Percentiles rank a stretch among this genome's conserved stretches.
phyloP scores from a whole-genome alignment of 2,113 vertebrate species.

The Larimichthys crocea region DNA sequence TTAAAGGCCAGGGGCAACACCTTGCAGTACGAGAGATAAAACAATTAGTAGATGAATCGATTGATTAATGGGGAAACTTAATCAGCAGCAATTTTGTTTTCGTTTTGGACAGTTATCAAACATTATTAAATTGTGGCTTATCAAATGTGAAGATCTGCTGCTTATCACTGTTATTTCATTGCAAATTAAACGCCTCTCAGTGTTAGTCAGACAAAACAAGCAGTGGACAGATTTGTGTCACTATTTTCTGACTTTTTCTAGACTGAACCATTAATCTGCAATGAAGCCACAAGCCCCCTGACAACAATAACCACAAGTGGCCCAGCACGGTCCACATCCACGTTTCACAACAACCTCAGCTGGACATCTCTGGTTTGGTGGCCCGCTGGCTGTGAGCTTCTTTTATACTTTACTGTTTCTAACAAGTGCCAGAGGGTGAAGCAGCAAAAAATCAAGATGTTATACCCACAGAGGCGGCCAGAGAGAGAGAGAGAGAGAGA shows the following conservation, averaged over 20 bases:
- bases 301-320: conserved; percentile 37
- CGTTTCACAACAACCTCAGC: conserved; percentile 39
- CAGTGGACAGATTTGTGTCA: not conserved
- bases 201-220: not conserved
- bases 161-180: not conserved
- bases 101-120: not conserved
- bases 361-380: conserved; percentile 17
- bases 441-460: conserved; percentile 54
- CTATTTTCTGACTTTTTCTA: not conserved
- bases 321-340: conserved; percentile 35
- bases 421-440: conserved; percentile 42
- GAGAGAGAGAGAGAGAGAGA: not conserved
- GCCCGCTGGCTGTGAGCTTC: conserved; percentile 29
- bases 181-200: not conserved
- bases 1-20: not conserved
- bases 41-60: not conserved
- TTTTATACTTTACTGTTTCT: conserved; percentile 40
- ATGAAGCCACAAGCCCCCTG: conserved; percentile 2
- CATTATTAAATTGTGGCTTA: not conserved
- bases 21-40: not conserved
- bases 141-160: not conserved
- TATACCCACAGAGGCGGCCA: conserved; percentile 38
- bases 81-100: not conserved
- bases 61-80: not conserved
- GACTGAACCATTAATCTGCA: not conserved